A percentile compares a stretch with the other conserved stretches of the same genome.
phyloP scores from a whole-genome alignment of 1,140 invertebrate genomes.

The Scaptomyza graminum region DNA sequence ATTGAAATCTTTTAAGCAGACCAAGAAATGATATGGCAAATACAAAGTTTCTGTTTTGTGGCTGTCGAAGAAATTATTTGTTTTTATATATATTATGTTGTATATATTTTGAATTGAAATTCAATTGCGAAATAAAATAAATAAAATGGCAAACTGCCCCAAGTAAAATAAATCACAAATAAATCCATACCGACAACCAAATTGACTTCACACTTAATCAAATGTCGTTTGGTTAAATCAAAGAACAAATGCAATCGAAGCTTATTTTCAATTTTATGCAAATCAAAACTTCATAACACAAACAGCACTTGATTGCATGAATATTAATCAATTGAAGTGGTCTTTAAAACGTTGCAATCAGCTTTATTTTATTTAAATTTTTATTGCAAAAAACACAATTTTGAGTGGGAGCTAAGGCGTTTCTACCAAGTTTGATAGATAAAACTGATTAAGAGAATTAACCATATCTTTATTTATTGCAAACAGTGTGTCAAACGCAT shows the following conservation, averaged over 20 bases:
- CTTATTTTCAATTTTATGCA: constrained; percentile 6
- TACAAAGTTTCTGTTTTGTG: constrained; percentile 3
- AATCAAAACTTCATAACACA: neutral
- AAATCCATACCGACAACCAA: constrained; percentile 30
- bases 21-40: constrained; percentile 56
- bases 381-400: no score
- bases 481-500: no score
- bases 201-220: constrained; percentile 27
- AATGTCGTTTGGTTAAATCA: neutral
- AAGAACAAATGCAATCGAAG: neutral
- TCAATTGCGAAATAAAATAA: constrained; percentile 60
- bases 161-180: constrained; percentile 18
- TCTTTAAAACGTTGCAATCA: no score
- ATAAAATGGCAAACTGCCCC: constrained; percentile 47
- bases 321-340: neutral
- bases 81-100: neutral
- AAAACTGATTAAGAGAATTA: no score
- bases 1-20: constrained; percentile 69
- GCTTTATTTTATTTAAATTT: no score
- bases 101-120: constrained; percentile 45
- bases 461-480: no score
- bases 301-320: no score
- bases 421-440: no score
- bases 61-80: neutral
- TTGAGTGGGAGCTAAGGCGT: no score